Evolutionary conservation across 1,140 invertebrate genomes (phyloP).

Genomic region (Frieseomelitta varia): DNA sequence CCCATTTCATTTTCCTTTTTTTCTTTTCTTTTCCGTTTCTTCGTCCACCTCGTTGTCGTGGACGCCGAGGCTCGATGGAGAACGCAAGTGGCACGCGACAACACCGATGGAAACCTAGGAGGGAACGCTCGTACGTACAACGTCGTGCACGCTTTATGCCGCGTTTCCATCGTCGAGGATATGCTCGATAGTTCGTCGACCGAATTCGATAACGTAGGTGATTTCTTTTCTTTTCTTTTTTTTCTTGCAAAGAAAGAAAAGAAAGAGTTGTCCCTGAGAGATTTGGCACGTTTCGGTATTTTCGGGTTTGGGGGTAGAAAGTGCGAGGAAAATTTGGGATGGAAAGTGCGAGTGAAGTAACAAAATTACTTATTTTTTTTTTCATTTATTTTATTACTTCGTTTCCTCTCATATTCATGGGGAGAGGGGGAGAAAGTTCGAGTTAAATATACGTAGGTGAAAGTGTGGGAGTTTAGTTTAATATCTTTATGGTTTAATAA

Average conservation of each 20-base stretch:
- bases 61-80: not conserved
- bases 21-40: not conserved
- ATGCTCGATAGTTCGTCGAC: not conserved
- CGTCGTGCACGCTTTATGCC: slow-evolving; percentile 4
- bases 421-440: no score
- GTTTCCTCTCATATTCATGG: no score
- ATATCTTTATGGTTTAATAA: not conserved
- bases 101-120: not conserved
- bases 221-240: no score
- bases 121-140: slow-evolving; percentile 16
- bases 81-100: not conserved
- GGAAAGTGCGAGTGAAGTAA: no score
- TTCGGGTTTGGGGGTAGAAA: no score
- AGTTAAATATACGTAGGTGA: not conserved
- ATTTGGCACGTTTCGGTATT: no score
- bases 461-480: not conserved
- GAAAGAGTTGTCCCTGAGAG: no score
- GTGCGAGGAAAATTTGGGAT: no score
- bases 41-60: not conserved
- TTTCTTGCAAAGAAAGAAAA: not conserved
- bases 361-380: no score
- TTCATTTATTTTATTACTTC: no score
- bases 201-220: not conserved
- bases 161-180: slow-evolving; percentile 7
- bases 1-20: not conserved